phyloP scores from a whole-genome alignment of 2,797 vertebrate species.

The Tapera naevia region DNA sequence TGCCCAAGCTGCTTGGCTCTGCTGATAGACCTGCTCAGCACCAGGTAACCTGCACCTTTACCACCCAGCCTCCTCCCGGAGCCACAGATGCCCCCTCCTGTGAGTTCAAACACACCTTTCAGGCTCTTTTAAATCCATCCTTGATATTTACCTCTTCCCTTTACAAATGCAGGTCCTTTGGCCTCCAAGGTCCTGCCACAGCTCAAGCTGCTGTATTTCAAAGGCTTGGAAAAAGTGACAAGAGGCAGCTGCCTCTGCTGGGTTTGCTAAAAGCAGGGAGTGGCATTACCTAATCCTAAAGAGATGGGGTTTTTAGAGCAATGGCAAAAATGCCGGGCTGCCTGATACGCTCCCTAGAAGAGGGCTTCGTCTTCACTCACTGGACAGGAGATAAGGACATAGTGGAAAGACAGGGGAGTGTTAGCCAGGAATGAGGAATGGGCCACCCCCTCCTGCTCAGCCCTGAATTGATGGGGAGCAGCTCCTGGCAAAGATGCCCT shows the following conservation, averaged over 20 bases:
- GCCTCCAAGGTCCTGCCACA: background rate
- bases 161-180: background rate
- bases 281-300: background rate
- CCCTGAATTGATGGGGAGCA: background rate
- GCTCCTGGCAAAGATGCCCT: conserved; percentile 10
- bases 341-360: background rate
- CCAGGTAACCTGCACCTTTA: too few species aligned
- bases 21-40: background rate
- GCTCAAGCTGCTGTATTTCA: background rate
- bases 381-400: background rate
- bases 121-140: background rate
- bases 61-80: too few species aligned
- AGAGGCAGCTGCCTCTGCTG: conserved; percentile 6
- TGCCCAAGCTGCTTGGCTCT: background rate
- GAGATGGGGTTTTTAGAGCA: background rate
- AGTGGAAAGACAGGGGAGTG: background rate
- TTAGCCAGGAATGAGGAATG: background rate
- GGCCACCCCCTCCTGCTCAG: background rate
- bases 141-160: background rate
- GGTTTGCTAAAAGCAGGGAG: conserved; percentile 29
- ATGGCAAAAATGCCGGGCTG: background rate
- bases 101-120: background rate
- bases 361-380: background rate
- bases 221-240: background rate
- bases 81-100: too few species aligned